These are phyloP conservation scores for Thereuonema tuberculata DNA, from an alignment of 1,140 invertebrate species.

Conservation along the genomic window DNA sequence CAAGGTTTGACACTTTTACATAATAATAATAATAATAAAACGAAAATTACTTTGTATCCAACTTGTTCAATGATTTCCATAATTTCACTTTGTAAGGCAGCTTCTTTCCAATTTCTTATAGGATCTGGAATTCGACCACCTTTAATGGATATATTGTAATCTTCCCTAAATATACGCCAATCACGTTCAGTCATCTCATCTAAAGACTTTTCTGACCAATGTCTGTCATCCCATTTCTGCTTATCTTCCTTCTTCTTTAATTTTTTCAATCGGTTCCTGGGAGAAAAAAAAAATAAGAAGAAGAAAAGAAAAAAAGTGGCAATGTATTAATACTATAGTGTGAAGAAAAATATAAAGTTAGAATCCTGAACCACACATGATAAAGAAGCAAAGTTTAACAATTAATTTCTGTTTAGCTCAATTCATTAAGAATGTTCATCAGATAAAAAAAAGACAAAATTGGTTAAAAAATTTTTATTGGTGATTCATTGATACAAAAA, in stretches of 20 bases:
- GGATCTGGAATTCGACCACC: slow-evolving; percentile 95
- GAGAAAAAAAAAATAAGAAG: slow-evolving; percentile 16
- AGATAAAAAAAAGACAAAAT: too few relatives aligned
- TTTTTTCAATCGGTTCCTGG: slow-evolving; percentile 71
- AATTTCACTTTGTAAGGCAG: slow-evolving; percentile 77
- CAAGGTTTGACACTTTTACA: too few relatives aligned
- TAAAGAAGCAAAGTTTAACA: too few relatives aligned
- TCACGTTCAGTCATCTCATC: slow-evolving; percentile 98
- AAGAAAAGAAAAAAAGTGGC: too few relatives aligned
- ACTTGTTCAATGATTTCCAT: slow-evolving; percentile 89
- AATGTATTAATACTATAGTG: too few relatives aligned
- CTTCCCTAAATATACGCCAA: slow-evolving; percentile 99
- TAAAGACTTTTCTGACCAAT: slow-evolving; percentile 91
- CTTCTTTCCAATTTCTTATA: slow-evolving; percentile 88
- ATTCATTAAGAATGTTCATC: too few relatives aligned
- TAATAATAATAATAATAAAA: too few relatives aligned
- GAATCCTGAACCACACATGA: too few relatives aligned
- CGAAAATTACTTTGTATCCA: slow-evolving; percentile 74
- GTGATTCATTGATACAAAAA: too few relatives aligned
- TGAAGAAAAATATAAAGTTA: too few relatives aligned
- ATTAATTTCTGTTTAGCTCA: too few relatives aligned
- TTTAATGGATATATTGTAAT: slow-evolving; percentile 98
- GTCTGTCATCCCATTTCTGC: slow-evolving; percentile 96
- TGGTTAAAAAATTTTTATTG: too few relatives aligned
- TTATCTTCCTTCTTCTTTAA: slow-evolving; percentile 93